Evolutionary conservation across 2,797 vertebrate species (phyloP).

Genomic region (Momotus momota): DNA sequence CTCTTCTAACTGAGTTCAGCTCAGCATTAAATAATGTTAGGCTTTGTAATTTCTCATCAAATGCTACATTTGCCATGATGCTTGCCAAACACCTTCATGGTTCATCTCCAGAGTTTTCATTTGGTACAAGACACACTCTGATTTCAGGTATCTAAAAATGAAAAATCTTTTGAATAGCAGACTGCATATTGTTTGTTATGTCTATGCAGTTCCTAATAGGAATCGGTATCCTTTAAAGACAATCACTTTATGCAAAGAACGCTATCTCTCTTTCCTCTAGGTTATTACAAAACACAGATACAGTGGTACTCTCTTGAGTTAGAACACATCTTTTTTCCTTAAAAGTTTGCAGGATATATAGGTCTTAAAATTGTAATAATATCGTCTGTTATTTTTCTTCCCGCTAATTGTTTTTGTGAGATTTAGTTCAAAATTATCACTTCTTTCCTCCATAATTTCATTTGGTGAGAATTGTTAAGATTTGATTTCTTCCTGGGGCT

Average conservation of each 20-base stretch:
- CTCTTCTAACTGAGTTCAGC: not conserved
- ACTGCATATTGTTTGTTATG: not conserved
- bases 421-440: not conserved
- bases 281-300: not conserved
- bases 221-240: not conserved
- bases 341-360: not conserved
- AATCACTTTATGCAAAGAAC: not conserved
- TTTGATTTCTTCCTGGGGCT: not conserved
- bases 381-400: not conserved
- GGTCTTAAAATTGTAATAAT: not conserved
- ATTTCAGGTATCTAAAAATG: not conserved
- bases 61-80: not conserved
- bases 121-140: not conserved
- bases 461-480: not conserved
- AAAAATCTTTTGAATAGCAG: not conserved
- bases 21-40: conserved; percentile 19
- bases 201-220: not conserved
- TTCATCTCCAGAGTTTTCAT: conserved; percentile 10
- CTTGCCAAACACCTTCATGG: not conserved
- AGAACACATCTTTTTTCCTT: not conserved
- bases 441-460: not conserved
- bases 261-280: not conserved
- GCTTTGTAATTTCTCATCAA: conserved; percentile 35
- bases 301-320: not conserved
- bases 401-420: not conserved